A percentile compares a stretch with the other conserved stretches of the same genome.
Conservation (phyloP, 2,113 vertebrate genomes). For the Lophura nycthemera region DNA sequence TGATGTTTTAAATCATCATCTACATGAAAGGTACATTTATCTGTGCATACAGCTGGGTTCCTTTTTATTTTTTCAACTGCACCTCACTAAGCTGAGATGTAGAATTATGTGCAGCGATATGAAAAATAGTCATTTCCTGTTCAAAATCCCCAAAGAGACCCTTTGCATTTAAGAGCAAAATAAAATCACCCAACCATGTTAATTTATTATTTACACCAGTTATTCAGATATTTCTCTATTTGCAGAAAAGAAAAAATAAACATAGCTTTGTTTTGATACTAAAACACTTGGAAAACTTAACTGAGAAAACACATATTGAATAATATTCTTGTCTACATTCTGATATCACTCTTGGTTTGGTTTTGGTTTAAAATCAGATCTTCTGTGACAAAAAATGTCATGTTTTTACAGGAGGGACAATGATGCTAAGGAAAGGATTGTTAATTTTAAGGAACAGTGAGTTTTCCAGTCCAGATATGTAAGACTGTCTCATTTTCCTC, state of each 20-base stretch:
- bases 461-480: background rate
- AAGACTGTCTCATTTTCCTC: background rate
- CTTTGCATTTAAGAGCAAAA: slow-evolving; percentile 59
- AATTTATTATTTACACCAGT: slow-evolving; percentile 69
- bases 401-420: background rate
- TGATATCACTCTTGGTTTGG: background rate
- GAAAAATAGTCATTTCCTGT: slow-evolving; percentile 53
- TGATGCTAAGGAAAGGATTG: background rate
- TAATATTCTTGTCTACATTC: background rate
- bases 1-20: background rate
- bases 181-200: slow-evolving; percentile 50
- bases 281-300: slow-evolving; percentile 9
- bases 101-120: slow-evolving; percentile 27
- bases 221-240: slow-evolving; percentile 61
- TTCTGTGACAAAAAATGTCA: background rate
- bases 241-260: slow-evolving; percentile 37
- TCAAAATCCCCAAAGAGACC: slow-evolving; percentile 33
- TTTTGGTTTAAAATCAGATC: background rate
- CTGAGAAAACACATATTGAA: background rate
- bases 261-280: slow-evolving; percentile 19
- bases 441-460: background rate
- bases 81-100: background rate
- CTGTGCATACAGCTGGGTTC: background rate
- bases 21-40: background rate
- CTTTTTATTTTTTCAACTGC: slow-evolving; percentile 14